Conservation (phyloP, 2,113 vertebrate species). For the Monopterus albus region DNA sequence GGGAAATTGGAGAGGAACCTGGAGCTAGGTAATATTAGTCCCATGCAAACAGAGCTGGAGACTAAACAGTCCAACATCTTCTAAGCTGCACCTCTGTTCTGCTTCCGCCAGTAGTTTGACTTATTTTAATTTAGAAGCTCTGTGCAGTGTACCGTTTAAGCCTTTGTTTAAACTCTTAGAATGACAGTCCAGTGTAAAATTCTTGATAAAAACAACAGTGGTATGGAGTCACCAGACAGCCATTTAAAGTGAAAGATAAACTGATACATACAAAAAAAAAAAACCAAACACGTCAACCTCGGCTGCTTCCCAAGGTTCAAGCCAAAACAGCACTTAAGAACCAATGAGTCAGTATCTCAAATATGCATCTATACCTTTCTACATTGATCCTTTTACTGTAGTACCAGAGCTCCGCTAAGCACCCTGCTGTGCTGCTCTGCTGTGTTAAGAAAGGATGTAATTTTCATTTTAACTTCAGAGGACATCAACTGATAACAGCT, state of each 20-base stretch:
- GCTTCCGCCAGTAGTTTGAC: not conserved
- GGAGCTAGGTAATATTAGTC: not conserved
- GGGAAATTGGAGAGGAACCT: not conserved
- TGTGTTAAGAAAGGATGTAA: not conserved
- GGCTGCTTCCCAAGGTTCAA: not conserved
- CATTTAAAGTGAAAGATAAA: not conserved
- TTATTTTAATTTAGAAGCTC: not conserved
- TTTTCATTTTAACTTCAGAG: slow-evolving; percentile 16
- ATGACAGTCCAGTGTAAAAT: slow-evolving; percentile 2
- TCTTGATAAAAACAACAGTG: not conserved
- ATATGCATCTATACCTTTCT: not conserved
- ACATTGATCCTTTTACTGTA: not conserved
- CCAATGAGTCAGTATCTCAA: not conserved
- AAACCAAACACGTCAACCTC: not conserved
- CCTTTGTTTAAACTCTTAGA: slow-evolving; percentile 16
- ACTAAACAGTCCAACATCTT: slow-evolving; percentile 23
- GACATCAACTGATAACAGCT: not conserved
- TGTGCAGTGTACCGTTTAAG: not conserved
- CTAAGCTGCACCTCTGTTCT: not conserved
- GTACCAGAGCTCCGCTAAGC: not conserved
- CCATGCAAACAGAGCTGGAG: not conserved
- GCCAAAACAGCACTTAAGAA: not conserved
- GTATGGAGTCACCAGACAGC: not conserved
- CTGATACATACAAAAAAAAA: not conserved
- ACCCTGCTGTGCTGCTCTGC: not conserved